These are phyloP conservation scores for Cyphomyrus discorhynchus DNA, from an alignment of 2,113 vertebrate genomes.

Conservation along the genomic window DNA sequence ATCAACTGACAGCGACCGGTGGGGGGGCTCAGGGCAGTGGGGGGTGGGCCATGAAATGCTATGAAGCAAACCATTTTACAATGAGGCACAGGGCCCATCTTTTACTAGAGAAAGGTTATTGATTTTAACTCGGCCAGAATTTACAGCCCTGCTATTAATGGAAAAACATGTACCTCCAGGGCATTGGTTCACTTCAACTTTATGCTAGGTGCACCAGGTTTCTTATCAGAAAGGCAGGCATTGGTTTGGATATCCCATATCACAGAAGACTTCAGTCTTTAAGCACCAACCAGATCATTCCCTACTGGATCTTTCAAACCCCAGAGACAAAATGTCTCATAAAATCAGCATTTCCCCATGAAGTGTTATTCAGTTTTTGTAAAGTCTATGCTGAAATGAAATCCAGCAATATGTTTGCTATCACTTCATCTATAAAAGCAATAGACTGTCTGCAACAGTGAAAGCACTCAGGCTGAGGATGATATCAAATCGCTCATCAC, in stretches of 20 bases:
- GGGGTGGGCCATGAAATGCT: background rate
- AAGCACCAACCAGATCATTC: background rate
- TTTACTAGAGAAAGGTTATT: conserved; percentile 23
- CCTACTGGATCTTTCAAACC: background rate
- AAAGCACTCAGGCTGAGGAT: background rate
- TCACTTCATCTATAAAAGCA: background rate
- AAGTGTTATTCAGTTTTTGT: background rate
- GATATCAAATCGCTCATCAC: background rate
- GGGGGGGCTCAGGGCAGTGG: background rate
- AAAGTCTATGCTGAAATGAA: background rate
- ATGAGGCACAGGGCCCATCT: conserved; percentile 15
- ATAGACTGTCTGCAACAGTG: background rate
- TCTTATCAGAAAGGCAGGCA: background rate
- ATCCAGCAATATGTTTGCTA: background rate
- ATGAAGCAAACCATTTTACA: background rate
- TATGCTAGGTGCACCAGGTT: background rate
- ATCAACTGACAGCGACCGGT: background rate
- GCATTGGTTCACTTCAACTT: conserved; percentile 1
- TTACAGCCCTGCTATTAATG: conserved; percentile 28
- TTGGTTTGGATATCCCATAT: background rate
- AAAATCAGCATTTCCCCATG: background rate
- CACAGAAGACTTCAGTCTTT: background rate
- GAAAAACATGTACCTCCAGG: conserved; percentile 21
- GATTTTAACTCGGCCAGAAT: conserved; percentile 29
- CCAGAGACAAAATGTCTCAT: background rate